Evolutionary conservation across 1,140 invertebrate species (phyloP), one percentile per base, ranked within the genome.

Genomic region (Lepidurus apus): DNA sequence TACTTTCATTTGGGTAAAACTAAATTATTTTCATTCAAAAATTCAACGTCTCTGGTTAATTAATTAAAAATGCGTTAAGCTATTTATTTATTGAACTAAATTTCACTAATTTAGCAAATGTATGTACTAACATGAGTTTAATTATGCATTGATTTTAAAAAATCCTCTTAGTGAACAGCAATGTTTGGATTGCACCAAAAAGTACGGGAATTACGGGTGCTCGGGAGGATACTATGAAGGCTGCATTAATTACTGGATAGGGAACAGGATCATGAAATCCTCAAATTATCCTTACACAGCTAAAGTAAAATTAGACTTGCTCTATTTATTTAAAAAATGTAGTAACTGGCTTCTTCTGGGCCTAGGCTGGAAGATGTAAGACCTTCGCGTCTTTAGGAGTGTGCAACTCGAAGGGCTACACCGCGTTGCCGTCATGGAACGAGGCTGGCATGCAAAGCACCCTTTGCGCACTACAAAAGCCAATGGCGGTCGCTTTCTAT

Each of bases 401-500:
- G 3, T 45, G 26, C 10, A 65, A 65, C 4, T 13, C 73, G 4
- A 9, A 5, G 76, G 8, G 13, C 13, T 65, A 65, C 53, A 65
- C 53, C 1, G 9, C 53, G 13, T 21, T 65, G 9, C 21, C 17
- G 21, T 7, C 53, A 65, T 65, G 53, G 53, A 21, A 65, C 53
- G 53, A 65, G 21, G 53, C 53, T 11, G 53, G 53, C 17, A 65
- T 65, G 53, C 17, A 65, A 65, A 65, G 17, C 53, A 65, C 6
- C 13, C 17, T 89, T 26, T 84, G 86, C 3, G 82, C 86, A 65
- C 21, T 65, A 8, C 85, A 87, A 78, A 87, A 88, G 21, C 89
- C 89, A 8, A 80, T 89, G 4, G 84, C 87, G 7, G 85, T 89
- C 3, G 84, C 85, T 7, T 88, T 89, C 82, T 82, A 87, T 80